Evolutionary conservation across 2,888 invertebrate genomes (phyloP).

Genomic region (Morpho achilles): DNA sequence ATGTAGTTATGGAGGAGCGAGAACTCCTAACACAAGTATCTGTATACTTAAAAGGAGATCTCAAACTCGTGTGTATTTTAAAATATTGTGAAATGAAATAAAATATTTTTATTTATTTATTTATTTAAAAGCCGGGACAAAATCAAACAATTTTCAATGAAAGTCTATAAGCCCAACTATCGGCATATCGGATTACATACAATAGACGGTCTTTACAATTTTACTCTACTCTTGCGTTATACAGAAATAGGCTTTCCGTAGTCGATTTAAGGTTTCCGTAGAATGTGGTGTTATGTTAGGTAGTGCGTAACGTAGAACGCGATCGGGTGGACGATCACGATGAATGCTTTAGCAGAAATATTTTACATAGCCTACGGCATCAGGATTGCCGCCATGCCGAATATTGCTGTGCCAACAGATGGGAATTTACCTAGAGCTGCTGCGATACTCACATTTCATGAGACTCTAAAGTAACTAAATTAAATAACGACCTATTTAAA

Average conservation of each 20-base stretch:
- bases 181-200: slow-evolving; percentile 66
- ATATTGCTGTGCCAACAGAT: slow-evolving; percentile 74
- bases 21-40: too few relatives aligned
- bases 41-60: too few relatives aligned
- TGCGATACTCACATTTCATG: slow-evolving; percentile 15
- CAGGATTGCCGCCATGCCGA: slow-evolving; percentile 61
- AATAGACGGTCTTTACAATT: slow-evolving; percentile 54
- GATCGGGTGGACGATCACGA: slow-evolving; percentile 73
- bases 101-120: too few relatives aligned
- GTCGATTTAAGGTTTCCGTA: slow-evolving; percentile 36
- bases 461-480: too few relatives aligned
- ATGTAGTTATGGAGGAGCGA: too few relatives aligned
- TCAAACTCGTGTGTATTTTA: too few relatives aligned
- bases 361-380: slow-evolving; percentile 74
- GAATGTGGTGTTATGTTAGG: slow-evolving; percentile 40
- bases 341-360: slow-evolving; percentile 79
- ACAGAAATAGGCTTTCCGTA: slow-evolving; percentile 41
- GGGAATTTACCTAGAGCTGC: slow-evolving; percentile 38
- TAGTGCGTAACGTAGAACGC: slow-evolving; percentile 56
- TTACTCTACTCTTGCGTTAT: slow-evolving; percentile 27
- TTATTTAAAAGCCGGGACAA: slow-evolving; percentile 43
- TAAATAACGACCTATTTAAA: too few relatives aligned
- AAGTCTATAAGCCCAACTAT: slow-evolving; percentile 63
- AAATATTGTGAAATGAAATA: too few relatives aligned
- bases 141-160: slow-evolving; percentile 61